Percentiles rank a stretch among this genome's conserved stretches.
These are phyloP conservation scores for Mizuhopecten yessoensis DNA, from an alignment of 1,140 invertebrate species.

Conservation along the genomic window DNA sequence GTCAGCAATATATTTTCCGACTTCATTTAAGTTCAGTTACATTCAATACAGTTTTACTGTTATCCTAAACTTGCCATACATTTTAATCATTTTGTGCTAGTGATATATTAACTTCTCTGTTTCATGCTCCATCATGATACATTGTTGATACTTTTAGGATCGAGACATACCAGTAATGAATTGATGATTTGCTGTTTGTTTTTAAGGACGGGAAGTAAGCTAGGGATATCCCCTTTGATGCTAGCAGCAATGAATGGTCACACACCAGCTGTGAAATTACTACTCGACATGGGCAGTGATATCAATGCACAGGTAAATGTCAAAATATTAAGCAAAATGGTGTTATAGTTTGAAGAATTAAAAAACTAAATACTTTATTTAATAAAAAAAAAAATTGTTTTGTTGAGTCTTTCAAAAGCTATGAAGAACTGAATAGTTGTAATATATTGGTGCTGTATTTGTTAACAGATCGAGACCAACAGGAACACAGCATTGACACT, in stretches of 20 bases:
- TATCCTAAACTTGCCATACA: too few species aligned
- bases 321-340: background rate
- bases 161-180: background rate
- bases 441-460: constrained; percentile 41
- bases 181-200: constrained; percentile 51
- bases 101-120: background rate
- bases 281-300: constrained; percentile 99
- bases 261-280: constrained; percentile 97
- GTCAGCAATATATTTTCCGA: too few species aligned
- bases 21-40: too few species aligned
- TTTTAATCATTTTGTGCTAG: background rate
- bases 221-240: constrained; percentile 99
- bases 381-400: too few species aligned
- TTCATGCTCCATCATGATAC: too few species aligned
- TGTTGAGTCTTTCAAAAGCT: too few species aligned
- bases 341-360: too few species aligned
- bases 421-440: background rate
- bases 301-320: constrained; percentile 95
- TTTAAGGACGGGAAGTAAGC: constrained; percentile 96
- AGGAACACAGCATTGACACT: constrained; percentile 99
- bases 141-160: too few species aligned
- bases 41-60: too few species aligned
- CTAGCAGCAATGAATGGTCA: constrained; percentile 99
- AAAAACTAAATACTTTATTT: background rate
- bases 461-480: constrained; percentile 98